Base-by-base conservation (phyloP, 2,797 vertebrate species). In the Urocyon cinereoargenteus region DNA sequence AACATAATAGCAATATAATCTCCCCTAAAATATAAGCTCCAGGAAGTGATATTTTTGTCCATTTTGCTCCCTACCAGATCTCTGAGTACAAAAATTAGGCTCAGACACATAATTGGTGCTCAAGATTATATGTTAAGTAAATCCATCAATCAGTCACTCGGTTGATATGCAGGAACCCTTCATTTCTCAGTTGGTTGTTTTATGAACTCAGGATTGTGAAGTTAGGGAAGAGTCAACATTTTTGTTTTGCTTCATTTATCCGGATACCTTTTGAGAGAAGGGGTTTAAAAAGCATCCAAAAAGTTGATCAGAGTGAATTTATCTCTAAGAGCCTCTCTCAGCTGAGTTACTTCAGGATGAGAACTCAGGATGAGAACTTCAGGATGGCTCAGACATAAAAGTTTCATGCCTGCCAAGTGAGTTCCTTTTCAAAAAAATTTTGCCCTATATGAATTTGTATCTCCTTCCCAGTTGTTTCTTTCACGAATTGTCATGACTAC, bases 171-270 rank as follows among this genome's bases (percentile, higher is more conserved):
- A 85, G 40, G 89, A 2, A 34, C 13, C 36, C 45, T 14, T 83
- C 28, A 10, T 34, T 21, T 24, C 90, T 89, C 70, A 88, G 78
- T 18, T 5, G 1, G 53, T 85, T 83, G 11, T 72, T 86, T 94
- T 87, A 28, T 31, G 57, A 92, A 70, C 64, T 94, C 55, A 45
- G 28, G 15, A 49, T 84, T 97, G 14, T 91, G 75, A 90, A 75
- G 21, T 88, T 72, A 88, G 77, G 49, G 73, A 75, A 82, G 59
- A 64, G 11, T 64, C 53, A 83, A 4, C 19, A 5, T 49, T 77
- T 55, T 88, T 31, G 9, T 36, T 19, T 81, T 40, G 1, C 6
- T 45, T 18, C n/a, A 68, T 90, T 81, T 45, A 59, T 55, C 53
- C 21, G 0, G 2, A 26, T 57, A 51, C 3, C 75, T 55, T 59